Percentiles rank a stretch among this genome's conserved stretches.
Conservation (phyloP, 1,140 invertebrate species). For the Drosophila parabipectinata region DNA sequence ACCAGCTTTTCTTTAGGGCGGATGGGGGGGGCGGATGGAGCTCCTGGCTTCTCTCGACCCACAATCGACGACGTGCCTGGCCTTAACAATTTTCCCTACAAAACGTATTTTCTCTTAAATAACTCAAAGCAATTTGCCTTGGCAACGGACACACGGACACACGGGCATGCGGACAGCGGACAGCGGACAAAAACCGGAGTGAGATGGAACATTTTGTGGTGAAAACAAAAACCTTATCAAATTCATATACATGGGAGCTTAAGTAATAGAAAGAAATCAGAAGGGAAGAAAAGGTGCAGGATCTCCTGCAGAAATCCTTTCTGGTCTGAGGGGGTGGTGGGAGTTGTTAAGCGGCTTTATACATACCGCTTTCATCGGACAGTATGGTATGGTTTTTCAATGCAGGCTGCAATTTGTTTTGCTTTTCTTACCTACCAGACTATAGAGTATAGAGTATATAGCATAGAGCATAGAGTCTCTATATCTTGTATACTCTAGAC, state of each 20-base stretch:
- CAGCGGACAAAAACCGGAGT: background rate
- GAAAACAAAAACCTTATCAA: constrained; percentile 66
- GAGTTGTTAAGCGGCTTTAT: constrained; percentile 9
- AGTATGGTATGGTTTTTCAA: constrained; percentile 44
- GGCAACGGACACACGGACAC: constrained; percentile 26
- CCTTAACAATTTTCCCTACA: constrained; percentile 39
- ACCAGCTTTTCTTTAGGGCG: background rate
- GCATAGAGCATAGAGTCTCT: no score
- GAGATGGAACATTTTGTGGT: constrained; percentile 16
- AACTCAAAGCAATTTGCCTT: constrained; percentile 53
- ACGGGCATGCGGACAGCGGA: background rate
- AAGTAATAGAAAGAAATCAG: constrained; percentile 19
- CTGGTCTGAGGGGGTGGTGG: background rate
- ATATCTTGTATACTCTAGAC: no score
- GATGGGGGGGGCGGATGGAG: no score
- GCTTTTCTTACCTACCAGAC: constrained; percentile 14
- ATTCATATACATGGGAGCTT: constrained; percentile 53
- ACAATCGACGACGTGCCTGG: constrained; percentile 54
- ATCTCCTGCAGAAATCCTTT: no score
- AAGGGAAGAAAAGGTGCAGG: background rate
- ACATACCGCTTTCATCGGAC: background rate
- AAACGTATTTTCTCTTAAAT: constrained; percentile 44
- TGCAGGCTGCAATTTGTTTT: constrained; percentile 72
- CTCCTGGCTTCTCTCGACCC: constrained; percentile 5
- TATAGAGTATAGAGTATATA: no score